These are phyloP conservation scores for Porites australiensis DNA, from an alignment of 64 coral and sea anemone species.

Conservation along the genomic window DNA sequence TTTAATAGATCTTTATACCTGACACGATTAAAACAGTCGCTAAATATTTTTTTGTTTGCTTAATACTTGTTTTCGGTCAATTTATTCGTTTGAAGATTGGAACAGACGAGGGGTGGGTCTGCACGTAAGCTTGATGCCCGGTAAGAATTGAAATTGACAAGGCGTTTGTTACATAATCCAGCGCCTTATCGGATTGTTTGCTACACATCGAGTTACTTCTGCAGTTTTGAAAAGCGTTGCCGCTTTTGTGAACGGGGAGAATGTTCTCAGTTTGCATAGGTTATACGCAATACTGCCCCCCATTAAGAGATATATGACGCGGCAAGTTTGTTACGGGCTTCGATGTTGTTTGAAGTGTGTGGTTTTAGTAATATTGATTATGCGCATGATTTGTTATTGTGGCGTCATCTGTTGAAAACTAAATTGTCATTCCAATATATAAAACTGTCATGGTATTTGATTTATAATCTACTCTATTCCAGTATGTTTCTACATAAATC, in stretches of 20 bases:
- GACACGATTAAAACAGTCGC: background rate
- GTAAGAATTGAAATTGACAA: background rate
- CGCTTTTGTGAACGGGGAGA: conserved; percentile 1
- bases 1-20: too few species aligned
- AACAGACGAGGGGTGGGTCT: background rate
- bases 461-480: background rate
- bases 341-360: conserved; percentile 9
- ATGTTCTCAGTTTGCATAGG: background rate
- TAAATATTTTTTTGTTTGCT: background rate
- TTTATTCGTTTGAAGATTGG: too few species aligned
- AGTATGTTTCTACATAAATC: background rate
- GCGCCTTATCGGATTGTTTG: background rate
- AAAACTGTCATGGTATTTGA: background rate
- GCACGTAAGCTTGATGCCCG: background rate
- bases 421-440: conserved; percentile 6
- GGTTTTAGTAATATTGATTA: conserved; percentile 19
- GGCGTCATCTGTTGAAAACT: background rate
- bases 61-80: background rate
- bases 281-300: background rate
- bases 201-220: background rate
- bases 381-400: conserved; percentile 19
- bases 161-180: background rate
- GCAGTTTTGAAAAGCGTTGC: background rate
- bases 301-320: background rate
- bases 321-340: conserved; percentile 28